Conservation (phyloP, 2,888 invertebrate genomes). For the Amaurobius ferox region DNA sequence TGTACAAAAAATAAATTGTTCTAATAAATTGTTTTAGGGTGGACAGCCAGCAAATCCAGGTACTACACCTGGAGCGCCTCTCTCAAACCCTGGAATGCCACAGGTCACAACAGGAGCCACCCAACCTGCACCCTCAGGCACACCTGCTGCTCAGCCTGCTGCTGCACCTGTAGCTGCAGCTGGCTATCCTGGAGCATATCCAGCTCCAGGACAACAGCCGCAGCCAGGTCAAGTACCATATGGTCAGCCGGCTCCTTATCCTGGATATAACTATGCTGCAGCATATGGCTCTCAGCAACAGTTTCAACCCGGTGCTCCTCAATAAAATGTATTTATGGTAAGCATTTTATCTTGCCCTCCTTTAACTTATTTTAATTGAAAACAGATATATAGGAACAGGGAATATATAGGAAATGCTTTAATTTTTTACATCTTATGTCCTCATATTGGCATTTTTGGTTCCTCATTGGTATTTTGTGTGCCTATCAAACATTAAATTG, state of each 20-base stretch:
- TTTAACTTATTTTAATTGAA: too few species aligned
- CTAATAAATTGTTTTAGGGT: slow-evolving; percentile 38
- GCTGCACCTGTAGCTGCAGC: slow-evolving; percentile 53
- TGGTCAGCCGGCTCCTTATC: slow-evolving; percentile 63
- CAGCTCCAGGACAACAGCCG: slow-evolving; percentile 59
- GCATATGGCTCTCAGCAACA: slow-evolving; percentile 62
- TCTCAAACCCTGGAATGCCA: slow-evolving; percentile 20
- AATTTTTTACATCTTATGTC: too few species aligned
- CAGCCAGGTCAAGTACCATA: slow-evolving; percentile 62
- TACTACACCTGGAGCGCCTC: slow-evolving; percentile 37
- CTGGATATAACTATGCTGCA: slow-evolving; percentile 64
- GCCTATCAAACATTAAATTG: too few species aligned
- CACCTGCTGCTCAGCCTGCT: slow-evolving; percentile 59
- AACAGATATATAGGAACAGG: too few species aligned
- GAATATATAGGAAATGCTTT: too few species aligned
- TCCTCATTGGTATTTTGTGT: too few species aligned
- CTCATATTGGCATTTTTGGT: too few species aligned
- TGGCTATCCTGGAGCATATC: slow-evolving; percentile 57
- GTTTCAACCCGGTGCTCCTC: slow-evolving; percentile 50
- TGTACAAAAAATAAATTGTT: too few species aligned
- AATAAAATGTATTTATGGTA: slow-evolving; percentile 21
- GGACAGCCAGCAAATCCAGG: slow-evolving; percentile 26
- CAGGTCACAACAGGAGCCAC: slow-evolving; percentile 19
- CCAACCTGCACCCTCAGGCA: slow-evolving; percentile 40
- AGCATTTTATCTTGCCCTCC: too few species aligned